phyloP scores from a whole-genome alignment of 2,888 invertebrate species.

The Emesis furor region DNA sequence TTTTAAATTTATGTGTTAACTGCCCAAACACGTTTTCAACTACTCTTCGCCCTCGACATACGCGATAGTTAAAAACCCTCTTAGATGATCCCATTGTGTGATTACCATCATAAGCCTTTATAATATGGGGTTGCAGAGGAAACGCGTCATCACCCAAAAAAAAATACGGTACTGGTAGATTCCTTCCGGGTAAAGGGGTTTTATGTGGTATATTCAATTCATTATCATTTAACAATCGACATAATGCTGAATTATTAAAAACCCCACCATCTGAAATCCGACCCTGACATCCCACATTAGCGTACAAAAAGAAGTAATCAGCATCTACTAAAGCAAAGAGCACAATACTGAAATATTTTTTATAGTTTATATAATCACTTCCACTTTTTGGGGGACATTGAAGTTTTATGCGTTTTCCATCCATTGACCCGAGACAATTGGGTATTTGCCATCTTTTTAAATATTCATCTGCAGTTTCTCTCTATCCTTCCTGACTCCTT shows the following conservation, averaged over 20 bases:
- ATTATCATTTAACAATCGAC: slow-evolving; percentile 62
- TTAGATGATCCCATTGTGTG: slow-evolving; percentile 54
- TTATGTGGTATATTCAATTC: slow-evolving; percentile 64
- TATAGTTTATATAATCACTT: slow-evolving; percentile 62
- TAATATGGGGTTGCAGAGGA: slow-evolving; percentile 58
- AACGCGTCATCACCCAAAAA: slow-evolving; percentile 66
- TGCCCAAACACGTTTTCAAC: slow-evolving; percentile 75
- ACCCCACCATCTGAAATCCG: slow-evolving; percentile 72
- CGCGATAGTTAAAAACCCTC: slow-evolving; percentile 65
- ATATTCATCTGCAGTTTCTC: slow-evolving; percentile 46
- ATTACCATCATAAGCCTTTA: slow-evolving; percentile 69
- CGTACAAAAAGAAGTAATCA: slow-evolving; percentile 63
- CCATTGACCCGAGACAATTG: slow-evolving; percentile 63
- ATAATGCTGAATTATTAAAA: slow-evolving; percentile 41
- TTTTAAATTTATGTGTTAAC: slow-evolving; percentile 60
- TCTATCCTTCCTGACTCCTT: slow-evolving; percentile 42
- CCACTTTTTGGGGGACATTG: slow-evolving; percentile 61
- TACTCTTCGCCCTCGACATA: slow-evolving; percentile 62
- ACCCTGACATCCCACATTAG: slow-evolving; percentile 59
- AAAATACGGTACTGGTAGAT: slow-evolving; percentile 55
- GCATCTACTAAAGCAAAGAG: slow-evolving; percentile 55
- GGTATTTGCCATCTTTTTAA: slow-evolving; percentile 51
- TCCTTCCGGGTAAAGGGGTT: slow-evolving; percentile 66
- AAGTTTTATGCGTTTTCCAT: slow-evolving; percentile 65
- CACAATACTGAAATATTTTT: slow-evolving; percentile 56